Evolutionary conservation across 2,888 invertebrate genomes (phyloP).

Genomic region (Xanthia icteritia): DNA sequence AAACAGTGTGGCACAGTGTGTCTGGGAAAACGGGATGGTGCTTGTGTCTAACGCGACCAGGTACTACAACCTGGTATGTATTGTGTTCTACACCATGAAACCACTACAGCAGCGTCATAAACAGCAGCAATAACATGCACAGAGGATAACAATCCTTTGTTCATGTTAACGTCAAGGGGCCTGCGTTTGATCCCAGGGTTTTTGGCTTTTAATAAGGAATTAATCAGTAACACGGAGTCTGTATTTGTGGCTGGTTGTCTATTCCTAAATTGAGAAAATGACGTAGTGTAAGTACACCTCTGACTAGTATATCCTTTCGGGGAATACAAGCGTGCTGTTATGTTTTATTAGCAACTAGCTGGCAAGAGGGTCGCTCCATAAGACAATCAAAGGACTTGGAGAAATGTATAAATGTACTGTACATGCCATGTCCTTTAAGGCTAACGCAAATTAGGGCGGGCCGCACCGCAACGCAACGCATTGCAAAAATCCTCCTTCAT

Average conservation of each 20-base stretch:
- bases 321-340: neutral
- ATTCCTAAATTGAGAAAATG: neutral
- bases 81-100: too few relatives aligned
- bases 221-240: neutral
- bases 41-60: conserved; percentile 77
- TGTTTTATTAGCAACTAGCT: neutral
- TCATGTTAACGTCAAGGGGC: neutral
- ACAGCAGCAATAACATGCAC: too few relatives aligned
- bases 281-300: neutral
- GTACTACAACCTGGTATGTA: conserved; percentile 76
- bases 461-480: neutral
- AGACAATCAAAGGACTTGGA: neutral
- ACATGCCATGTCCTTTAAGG: neutral
- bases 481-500: neutral
- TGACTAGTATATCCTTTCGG: neutral
- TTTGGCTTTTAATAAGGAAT: neutral
- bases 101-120: too few relatives aligned
- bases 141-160: neutral
- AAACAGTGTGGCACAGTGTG: conserved; percentile 70
- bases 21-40: conserved; percentile 81
- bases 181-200: neutral
- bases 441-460: neutral
- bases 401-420: neutral
- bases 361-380: neutral
- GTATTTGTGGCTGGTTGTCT: neutral